Conservation (phyloP, 2,888 invertebrate genomes). For the Heliconius ethilla region DNA sequence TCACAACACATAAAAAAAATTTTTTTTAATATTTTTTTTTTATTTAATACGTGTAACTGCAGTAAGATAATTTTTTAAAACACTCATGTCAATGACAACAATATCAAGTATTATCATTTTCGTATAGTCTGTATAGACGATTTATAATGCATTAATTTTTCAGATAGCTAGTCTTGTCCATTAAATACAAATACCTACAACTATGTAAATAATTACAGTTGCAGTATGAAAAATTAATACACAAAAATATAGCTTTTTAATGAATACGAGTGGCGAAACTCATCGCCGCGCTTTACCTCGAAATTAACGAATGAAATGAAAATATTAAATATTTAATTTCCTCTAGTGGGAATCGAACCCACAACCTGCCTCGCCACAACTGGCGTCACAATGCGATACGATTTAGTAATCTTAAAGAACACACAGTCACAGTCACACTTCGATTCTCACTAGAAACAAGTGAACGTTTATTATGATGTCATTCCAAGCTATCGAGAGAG, state of each 20-base stretch:
- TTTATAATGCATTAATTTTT: not conserved
- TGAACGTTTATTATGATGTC: constrained; percentile 1
- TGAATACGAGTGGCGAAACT: too few relatives aligned
- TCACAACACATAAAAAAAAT: too few relatives aligned
- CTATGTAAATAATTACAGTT: too few relatives aligned
- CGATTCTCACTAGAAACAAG: not conserved
- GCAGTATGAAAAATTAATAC: too few relatives aligned
- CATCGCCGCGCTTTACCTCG: too few relatives aligned
- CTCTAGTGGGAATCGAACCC: not conserved
- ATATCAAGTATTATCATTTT: not conserved
- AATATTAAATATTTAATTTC: not conserved
- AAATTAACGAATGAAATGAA: not conserved
- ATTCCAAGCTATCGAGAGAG: constrained; percentile 10
- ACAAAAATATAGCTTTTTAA: too few relatives aligned
- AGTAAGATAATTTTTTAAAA: too few relatives aligned
- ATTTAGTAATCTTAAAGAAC: not conserved
- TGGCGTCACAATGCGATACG: not conserved
- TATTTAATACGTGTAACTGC: not conserved
- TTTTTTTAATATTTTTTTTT: not conserved
- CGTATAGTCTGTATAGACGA: not conserved
- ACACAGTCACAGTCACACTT: not conserved
- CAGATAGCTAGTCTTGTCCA: not conserved
- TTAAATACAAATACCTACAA: too few relatives aligned
- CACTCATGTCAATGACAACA: not conserved
- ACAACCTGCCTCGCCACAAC: too few relatives aligned